phyloP scores from a whole-genome alignment of 2,113 vertebrate species.

The Catharus minimus region DNA sequence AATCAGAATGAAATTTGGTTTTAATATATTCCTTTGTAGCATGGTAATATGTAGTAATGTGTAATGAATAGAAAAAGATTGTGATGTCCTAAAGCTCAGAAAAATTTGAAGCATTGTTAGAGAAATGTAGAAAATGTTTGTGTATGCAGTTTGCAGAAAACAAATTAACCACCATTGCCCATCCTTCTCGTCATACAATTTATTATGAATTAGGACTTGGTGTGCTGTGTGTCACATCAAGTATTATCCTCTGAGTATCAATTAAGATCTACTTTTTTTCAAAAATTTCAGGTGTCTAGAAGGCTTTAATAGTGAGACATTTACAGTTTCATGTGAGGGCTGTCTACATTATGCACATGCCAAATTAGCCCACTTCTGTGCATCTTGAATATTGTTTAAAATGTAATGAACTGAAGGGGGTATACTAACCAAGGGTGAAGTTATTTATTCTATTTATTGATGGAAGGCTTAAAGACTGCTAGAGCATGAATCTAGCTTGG shows the following conservation, averaged over 20 bases:
- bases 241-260: neutral
- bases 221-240: neutral
- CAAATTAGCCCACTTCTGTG: neutral
- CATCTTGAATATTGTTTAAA: neutral
- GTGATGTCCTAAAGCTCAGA: neutral
- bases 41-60: neutral
- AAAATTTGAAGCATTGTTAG: neutral
- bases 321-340: neutral
- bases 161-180: neutral
- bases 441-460: neutral
- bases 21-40: neutral
- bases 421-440: neutral
- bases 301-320: neutral
- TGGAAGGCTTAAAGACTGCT: neutral
- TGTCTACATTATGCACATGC: neutral
- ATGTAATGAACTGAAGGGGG: neutral
- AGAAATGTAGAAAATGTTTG: neutral
- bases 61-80: neutral
- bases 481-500: neutral
- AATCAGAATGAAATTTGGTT: neutral
- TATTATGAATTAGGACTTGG: neutral
- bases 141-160: neutral
- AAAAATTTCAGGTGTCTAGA: neutral
- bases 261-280: neutral
- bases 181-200: neutral